phyloP scores from a whole-genome alignment of 2,888 invertebrate genomes.

The Lordiphosa fenestrarum region DNA sequence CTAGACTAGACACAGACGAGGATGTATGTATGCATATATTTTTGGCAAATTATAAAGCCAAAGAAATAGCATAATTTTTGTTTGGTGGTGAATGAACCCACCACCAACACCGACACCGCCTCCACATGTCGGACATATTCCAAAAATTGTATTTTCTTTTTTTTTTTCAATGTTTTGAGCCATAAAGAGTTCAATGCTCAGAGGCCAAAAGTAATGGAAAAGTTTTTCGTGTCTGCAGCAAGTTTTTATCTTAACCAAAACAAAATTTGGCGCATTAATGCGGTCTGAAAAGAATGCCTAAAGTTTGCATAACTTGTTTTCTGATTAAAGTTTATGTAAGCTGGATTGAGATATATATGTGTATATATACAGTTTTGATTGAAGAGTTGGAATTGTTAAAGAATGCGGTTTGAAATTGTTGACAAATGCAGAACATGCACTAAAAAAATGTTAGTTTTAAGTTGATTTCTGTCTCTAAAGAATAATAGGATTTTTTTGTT shows the following conservation, averaged over 20 bases:
- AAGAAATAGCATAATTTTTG: slow-evolving; percentile 39
- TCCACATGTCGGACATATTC: slow-evolving; percentile 39
- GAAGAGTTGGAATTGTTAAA: slow-evolving; percentile 6
- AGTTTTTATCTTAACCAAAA: slow-evolving; percentile 48
- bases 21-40: slow-evolving; percentile 19
- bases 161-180: slow-evolving; percentile 10
- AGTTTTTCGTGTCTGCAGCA: slow-evolving; percentile 41
- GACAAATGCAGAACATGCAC: neutral
- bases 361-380: slow-evolving; percentile 6
- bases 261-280: slow-evolving; percentile 56
- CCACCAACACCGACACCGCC: neutral
- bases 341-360: slow-evolving; percentile 1
- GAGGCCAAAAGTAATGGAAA: slow-evolving; percentile 36
- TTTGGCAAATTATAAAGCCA: slow-evolving; percentile 27
- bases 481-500: no score
- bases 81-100: slow-evolving; percentile 48
- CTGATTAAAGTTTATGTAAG: slow-evolving; percentile 7
- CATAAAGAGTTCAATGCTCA: slow-evolving; percentile 33
- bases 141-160: slow-evolving; percentile 20
- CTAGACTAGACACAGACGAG: slow-evolving; percentile 41
- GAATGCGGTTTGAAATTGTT: slow-evolving; percentile 23
- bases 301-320: slow-evolving; percentile 29
- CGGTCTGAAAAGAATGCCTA: slow-evolving; percentile 24
- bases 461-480: no score
- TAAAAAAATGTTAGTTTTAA: no score